These are phyloP conservation scores for Temnothorax curvispinosus DNA, from an alignment of 1,140 invertebrate genomes.

Conservation along the genomic window DNA sequence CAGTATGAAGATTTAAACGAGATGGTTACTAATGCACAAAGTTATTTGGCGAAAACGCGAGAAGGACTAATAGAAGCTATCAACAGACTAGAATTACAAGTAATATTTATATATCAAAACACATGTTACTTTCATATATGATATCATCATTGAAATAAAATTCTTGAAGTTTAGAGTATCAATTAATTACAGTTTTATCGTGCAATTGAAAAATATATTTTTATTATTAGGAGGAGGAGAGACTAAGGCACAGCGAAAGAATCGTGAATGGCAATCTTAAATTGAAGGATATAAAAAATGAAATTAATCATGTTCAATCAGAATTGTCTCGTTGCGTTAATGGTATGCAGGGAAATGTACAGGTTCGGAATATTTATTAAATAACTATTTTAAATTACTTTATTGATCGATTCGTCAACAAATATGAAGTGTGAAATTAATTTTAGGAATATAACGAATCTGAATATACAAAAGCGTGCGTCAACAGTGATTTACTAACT, in stretches of 20 bases:
- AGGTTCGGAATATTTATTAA: conserved; percentile 59
- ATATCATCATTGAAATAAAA: background rate
- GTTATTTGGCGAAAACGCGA: conserved; percentile 75
- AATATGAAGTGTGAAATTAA: conserved; percentile 38
- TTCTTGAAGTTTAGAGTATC: background rate
- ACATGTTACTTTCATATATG: background rate
- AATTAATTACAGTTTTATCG: conserved; percentile 19
- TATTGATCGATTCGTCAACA: background rate
- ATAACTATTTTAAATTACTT: background rate
- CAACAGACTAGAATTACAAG: conserved; percentile 77
- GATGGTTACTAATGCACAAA: conserved; percentile 74
- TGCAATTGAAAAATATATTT: background rate
- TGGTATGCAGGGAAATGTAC: conserved; percentile 72
- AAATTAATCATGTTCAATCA: conserved; percentile 78
- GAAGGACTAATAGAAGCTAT: conserved; percentile 76
- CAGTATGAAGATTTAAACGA: conserved; percentile 77
- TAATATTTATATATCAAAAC: conserved; percentile 63
- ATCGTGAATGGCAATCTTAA: conserved; percentile 76
- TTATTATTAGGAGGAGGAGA: conserved; percentile 78
- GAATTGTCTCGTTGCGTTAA: conserved; percentile 73
- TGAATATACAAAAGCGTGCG: conserved; percentile 68
- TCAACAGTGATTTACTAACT: conserved; percentile 75
- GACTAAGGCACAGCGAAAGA: conserved; percentile 74
- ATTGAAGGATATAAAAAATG: conserved; percentile 82
- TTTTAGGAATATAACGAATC: conserved; percentile 72